Conservation (phyloP, 2,888 invertebrate species). For the Harmothoe impar region DNA sequence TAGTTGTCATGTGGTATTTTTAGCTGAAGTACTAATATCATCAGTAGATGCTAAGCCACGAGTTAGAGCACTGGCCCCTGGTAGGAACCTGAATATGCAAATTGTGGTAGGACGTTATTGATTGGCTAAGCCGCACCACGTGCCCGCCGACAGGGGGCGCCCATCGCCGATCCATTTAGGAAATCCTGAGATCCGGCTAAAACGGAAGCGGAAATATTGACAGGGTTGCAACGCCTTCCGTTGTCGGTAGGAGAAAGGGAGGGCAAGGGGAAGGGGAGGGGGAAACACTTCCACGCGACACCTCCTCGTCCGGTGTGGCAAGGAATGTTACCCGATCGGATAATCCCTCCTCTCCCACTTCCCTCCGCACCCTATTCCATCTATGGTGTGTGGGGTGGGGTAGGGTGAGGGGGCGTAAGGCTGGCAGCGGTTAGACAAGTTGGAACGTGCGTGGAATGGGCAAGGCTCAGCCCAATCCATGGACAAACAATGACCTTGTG, state of each 20-base stretch:
- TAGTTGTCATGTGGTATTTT: too few relatives aligned
- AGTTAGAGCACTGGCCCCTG: too few relatives aligned
- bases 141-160: not conserved
- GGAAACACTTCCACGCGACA: conserved; percentile 59
- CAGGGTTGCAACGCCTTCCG: conserved; percentile 17
- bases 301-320: conserved; percentile 29
- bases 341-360: conserved; percentile 22
- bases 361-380: not conserved
- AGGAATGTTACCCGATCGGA: conserved; percentile 41
- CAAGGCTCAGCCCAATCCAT: not conserved
- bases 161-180: conserved; percentile 45
- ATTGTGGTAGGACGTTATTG: conserved; percentile 2
- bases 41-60: too few relatives aligned
- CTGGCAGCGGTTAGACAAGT: not conserved
- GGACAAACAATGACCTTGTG: conserved; percentile 46
- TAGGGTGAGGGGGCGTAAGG: not conserved
- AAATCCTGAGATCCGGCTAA: conserved; percentile 47
- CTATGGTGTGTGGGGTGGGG: not conserved
- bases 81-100: not conserved
- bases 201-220: conserved; percentile 58
- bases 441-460: not conserved
- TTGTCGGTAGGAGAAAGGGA: not conserved
- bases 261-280: not conserved
- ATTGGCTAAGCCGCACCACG: conserved; percentile 40
- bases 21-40: too few relatives aligned